phyloP scores from a whole-genome alignment of 2,113 vertebrate genomes.

The Scatophagus argus region DNA sequence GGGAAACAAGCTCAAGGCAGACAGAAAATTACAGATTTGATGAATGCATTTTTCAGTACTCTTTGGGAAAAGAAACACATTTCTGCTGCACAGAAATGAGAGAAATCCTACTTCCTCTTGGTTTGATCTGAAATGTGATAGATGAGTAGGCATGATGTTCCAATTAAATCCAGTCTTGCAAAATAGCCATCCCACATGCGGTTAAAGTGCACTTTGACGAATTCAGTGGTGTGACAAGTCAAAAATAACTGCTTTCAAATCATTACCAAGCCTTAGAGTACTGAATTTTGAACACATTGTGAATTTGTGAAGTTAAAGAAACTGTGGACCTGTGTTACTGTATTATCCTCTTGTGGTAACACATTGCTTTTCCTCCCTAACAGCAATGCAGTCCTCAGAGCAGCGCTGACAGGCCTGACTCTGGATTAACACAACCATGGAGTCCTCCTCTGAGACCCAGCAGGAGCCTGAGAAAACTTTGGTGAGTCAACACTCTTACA shows the following conservation, averaged over 20 bases:
- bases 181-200: constrained; percentile 23
- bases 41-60: constrained; percentile 21
- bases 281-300: not conserved
- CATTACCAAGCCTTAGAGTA: not conserved
- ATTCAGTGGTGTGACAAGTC: not conserved
- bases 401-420: constrained; percentile 56
- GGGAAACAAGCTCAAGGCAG: constrained; percentile 17
- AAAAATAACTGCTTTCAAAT: constrained; percentile 6
- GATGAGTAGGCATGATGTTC: constrained; percentile 36
- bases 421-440: constrained; percentile 73
- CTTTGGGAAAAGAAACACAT: not conserved
- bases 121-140: constrained; percentile 9
- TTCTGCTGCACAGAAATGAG: constrained; percentile 15
- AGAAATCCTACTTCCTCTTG: not conserved
- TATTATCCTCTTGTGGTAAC: constrained; percentile 13
- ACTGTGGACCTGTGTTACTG: not conserved
- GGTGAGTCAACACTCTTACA: constrained; percentile 67
- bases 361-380: constrained; percentile 1
- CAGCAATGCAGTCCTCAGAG: constrained; percentile 74
- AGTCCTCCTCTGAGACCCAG: constrained; percentile 80
- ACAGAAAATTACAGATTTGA: constrained; percentile 12
- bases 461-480: constrained; percentile 79
- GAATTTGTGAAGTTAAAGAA: not conserved
- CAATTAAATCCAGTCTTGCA: constrained; percentile 30
- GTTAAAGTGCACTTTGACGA: constrained; percentile 4